These are phyloP conservation scores for Drosophila kepulauana DNA, from an alignment of 1,140 invertebrate species.

Conservation along the genomic window DNA sequence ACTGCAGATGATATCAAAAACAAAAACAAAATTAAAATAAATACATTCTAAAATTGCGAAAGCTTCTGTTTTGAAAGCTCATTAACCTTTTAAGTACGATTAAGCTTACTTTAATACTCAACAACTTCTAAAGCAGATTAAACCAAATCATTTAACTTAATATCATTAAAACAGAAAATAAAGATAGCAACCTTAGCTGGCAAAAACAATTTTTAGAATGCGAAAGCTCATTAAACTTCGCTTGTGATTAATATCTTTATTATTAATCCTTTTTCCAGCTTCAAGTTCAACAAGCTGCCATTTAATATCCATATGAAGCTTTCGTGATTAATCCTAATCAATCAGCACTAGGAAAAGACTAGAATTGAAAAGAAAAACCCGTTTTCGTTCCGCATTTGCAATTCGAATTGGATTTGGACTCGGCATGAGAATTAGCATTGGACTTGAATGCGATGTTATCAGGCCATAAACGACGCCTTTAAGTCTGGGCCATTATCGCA, in stretches of 20 bases:
- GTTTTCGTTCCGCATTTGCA: conserved; percentile 23
- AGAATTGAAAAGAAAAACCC: not conserved
- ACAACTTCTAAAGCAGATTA: not conserved
- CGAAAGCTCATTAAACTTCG: too few species aligned
- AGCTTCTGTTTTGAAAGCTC: too few species aligned
- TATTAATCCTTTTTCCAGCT: not conserved
- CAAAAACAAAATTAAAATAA: too few species aligned
- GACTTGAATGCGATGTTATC: conserved; percentile 27
- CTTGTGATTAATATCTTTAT: too few species aligned
- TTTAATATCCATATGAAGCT: too few species aligned
- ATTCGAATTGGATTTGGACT: not conserved
- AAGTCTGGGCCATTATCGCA: conserved; percentile 68
- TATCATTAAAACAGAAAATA: too few species aligned
- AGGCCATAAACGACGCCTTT: conserved; percentile 59
- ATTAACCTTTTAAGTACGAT: too few species aligned
- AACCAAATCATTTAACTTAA: too few species aligned
- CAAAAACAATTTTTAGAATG: too few species aligned
- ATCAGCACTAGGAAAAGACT: not conserved
- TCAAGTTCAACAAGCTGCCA: not conserved
- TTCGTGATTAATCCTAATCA: conserved; percentile 5
- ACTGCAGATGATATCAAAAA: too few species aligned
- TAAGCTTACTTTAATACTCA: not conserved
- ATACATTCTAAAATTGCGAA: too few species aligned
- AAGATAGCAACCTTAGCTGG: too few species aligned
- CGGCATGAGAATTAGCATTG: not conserved